Evolutionary conservation across 2,888 invertebrate species (phyloP), one percentile per base, ranked within the genome.

Genomic region (Calliphora vomitoria): DNA sequence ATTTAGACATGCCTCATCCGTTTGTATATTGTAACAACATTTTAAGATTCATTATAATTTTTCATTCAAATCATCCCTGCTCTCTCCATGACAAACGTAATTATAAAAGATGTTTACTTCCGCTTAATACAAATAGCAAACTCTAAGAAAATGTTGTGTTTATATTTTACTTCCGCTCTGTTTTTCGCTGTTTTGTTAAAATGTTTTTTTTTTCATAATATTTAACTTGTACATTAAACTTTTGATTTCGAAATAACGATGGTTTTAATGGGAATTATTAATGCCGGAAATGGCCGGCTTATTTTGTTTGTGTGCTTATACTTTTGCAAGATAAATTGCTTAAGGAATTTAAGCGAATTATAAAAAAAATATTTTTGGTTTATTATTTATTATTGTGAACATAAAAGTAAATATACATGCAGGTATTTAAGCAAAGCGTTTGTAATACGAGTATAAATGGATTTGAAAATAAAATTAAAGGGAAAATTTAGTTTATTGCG

Each of bases 101-200:
- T 82, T 82, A 58, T 74, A 58, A 58, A 35, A 55, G 55, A 55
- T 74, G 35, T 74, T 82, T 82, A 74, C 82, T 68, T 82, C 74
- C 74, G 74, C 66, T 41, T 13, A 41, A 74, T 20, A 74, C 35
- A 82, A 58, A 82, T 35, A 47, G 18, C 58, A 44, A 72, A 58
- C 41, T 72, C 25, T 18, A 66, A 66, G 44, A 53, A 55, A 44
- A 58, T 20, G n/a, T 58, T 69, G 3, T 69, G 15, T 47, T 35
- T 35, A 62, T 79, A 44, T 79, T 79, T 58, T 47, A 58, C 53
- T 62, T 71, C 50, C 60, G 15, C 44, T 31, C 38, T 38, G 58
- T 5, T 78, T 38, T n/a, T 55, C 20, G 4, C 10, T 47, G 75
- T 66, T 50, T 53, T 20, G 8, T 18, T 20, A 53, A 53, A n/a